Evolutionary conservation across 1,140 invertebrate species (phyloP).

Genomic region (Tetramorium simillimum): DNA sequence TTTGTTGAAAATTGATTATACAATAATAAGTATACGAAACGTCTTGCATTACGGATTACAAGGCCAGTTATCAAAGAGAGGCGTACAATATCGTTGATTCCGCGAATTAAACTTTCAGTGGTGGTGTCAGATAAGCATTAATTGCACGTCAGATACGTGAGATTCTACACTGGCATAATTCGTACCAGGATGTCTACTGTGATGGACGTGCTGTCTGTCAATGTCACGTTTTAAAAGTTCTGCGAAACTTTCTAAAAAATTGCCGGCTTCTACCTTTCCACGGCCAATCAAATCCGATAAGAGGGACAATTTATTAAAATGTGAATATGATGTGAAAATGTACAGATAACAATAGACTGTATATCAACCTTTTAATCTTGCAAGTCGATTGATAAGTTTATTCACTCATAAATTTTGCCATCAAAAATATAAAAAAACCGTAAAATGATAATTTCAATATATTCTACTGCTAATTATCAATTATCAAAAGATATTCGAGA

Average conservation of each 20-base stretch:
- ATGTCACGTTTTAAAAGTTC: slow-evolving; percentile 48
- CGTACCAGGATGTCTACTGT: slow-evolving; percentile 21
- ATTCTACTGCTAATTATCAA: neutral
- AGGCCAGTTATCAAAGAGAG: slow-evolving; percentile 24
- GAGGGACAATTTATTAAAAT: slow-evolving; percentile 9
- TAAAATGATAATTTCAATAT: neutral
- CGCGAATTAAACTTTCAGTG: slow-evolving; percentile 41
- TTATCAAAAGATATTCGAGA: neutral
- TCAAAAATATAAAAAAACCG: neutral
- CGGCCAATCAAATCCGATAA: slow-evolving; percentile 26
- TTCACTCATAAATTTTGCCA: neutral
- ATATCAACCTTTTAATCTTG: neutral
- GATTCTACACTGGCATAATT: slow-evolving; percentile 54
- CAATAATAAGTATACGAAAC: slow-evolving; percentile 32
- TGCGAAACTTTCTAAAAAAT: slow-evolving; percentile 52
- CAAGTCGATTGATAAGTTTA: neutral
- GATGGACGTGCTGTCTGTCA: slow-evolving; percentile 49
- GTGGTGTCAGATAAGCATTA: slow-evolving; percentile 49
- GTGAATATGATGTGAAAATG: neutral
- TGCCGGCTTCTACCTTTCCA: neutral
- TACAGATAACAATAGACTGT: neutral
- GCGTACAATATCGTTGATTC: slow-evolving; percentile 42
- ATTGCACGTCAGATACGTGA: slow-evolving; percentile 57
- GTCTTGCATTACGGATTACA: neutral
- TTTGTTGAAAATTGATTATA: slow-evolving; percentile 28